Percentiles rank a stretch among this genome's conserved stretches.
phyloP scores from a whole-genome alignment of 2,888 invertebrate genomes.

The Malthinus flaveolus region DNA sequence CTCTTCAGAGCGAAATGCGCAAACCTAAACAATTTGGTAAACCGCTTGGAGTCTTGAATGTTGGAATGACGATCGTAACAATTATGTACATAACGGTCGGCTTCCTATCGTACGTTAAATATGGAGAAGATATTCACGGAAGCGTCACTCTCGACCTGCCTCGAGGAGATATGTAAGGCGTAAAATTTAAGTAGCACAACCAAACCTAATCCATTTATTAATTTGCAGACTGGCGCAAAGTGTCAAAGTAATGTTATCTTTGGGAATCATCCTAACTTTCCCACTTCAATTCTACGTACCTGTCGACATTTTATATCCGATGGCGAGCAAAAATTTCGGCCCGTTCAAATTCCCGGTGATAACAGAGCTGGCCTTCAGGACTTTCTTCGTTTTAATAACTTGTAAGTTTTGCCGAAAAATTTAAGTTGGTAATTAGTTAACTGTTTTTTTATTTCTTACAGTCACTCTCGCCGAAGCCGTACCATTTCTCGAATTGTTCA shows the following conservation, averaged over 20 bases:
- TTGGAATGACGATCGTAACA: conserved; percentile 83
- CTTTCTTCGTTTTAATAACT: conserved; percentile 74
- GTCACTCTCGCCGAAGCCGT: conserved; percentile 84
- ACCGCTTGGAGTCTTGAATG: conserved; percentile 82
- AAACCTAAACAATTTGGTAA: conserved; percentile 78
- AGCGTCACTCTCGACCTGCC: conserved; percentile 89
- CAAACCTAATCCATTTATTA: conserved; percentile 1
- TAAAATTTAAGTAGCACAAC: neutral
- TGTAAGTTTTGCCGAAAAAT: conserved; percentile 66
- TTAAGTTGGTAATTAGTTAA: neutral
- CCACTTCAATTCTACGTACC: conserved; percentile 95
- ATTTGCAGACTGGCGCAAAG: conserved; percentile 73
- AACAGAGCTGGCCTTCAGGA: conserved; percentile 72
- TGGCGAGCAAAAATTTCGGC: conserved; percentile 59
- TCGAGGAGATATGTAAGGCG: conserved; percentile 59
- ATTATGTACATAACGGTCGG: conserved; percentile 79
- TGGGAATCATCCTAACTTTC: conserved; percentile 87
- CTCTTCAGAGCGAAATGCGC: conserved; percentile 90
- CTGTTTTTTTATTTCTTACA: conserved; percentile 52
- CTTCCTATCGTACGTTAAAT: conserved; percentile 85
- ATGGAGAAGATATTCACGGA: conserved; percentile 78
- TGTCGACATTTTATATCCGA: conserved; percentile 85
- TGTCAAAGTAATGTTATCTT: conserved; percentile 80
- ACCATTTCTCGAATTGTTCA: conserved; percentile 83
- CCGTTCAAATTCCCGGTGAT: conserved; percentile 61